Evolutionary conservation across 1,140 invertebrate species (phyloP), one percentile per base, ranked within the genome.

Genomic region (Lysiphlebus fabarum): DNA sequence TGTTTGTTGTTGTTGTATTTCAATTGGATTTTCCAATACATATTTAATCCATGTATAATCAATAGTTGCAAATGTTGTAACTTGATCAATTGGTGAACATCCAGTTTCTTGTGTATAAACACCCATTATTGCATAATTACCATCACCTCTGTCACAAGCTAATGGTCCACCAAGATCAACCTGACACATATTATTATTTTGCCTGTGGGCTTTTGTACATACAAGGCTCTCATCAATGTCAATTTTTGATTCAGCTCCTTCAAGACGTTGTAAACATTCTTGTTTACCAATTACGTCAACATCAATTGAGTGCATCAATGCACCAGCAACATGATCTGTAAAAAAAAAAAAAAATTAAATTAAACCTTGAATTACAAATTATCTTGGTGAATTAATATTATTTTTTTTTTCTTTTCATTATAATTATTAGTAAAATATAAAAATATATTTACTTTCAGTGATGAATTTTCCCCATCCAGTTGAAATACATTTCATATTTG

Each of bases 401-500:
- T 47, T 47, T 47, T 47, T 47, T 7, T 47, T 47, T 9, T 17
- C 17, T 17, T 53, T 53, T 40, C 0, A 40, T 40, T 11, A 40
- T 40, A 0, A 1, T 33, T 10, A 6, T 34, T 50, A 11, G 12
- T 43, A 7, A 10, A 40, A 75, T 82, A 26, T n/a, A 41, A 26
- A 45, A 14, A 41, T 26, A 26, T 45, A 54, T 26, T 82, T 81
- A 90, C 90, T 83, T 84, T 88, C 84, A 12, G 93, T 71, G 26
- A 90, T 85, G 61, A 84, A 81, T 71, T 92, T 91, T 56, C 90
- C 90, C 90, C 90, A 92, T 51, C 90, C 90, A 49, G 90, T 90
- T 5, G 87, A 84, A 5, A 90, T 85, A 65, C 90, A 92, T 45
- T 85, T 84, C 33, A 72, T 80, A 1, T 74, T 60, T 72, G 73